Evolutionary conservation across 2,888 invertebrate species (phyloP).

Genomic region (Lymantria monacha): DNA sequence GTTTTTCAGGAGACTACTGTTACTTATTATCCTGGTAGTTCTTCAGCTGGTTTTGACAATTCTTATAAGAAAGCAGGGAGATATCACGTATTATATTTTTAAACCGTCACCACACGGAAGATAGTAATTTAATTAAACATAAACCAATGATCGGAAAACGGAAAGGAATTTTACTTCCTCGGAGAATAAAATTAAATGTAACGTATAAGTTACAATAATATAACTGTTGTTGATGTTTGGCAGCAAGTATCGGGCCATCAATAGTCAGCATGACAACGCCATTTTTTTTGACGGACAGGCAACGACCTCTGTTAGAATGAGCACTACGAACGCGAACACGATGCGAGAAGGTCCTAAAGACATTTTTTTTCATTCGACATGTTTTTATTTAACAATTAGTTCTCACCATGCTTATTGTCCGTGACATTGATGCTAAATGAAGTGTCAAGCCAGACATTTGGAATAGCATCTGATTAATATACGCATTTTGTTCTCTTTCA

Average conservation of each 20-base stretch:
- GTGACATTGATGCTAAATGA: constrained; percentile 67
- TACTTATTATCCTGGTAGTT: too few relatives aligned
- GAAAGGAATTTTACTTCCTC: neutral
- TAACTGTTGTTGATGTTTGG: constrained; percentile 60
- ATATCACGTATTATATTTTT: too few relatives aligned
- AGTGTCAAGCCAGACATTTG: constrained; percentile 56
- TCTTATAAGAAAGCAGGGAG: too few relatives aligned
- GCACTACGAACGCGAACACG: constrained; percentile 35
- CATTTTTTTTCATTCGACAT: constrained; percentile 33
- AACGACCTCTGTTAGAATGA: constrained; percentile 50
- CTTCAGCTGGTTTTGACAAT: too few relatives aligned
- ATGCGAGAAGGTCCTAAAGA: constrained; percentile 44
- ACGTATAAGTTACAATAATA: constrained; percentile 44
- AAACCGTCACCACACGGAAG: too few relatives aligned
- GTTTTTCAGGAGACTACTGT: too few relatives aligned
- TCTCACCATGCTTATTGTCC: constrained; percentile 51
- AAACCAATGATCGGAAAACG: neutral
- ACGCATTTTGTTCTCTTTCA: neutral
- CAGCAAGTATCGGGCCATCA: constrained; percentile 55
- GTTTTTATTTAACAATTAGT: constrained; percentile 50
- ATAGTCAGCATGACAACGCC: constrained; percentile 58
- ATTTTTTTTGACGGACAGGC: constrained; percentile 56
- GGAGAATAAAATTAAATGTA: constrained; percentile 4
- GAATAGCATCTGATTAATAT: constrained; percentile 10
- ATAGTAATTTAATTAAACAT: too few relatives aligned